Conservation (phyloP, 2,797 vertebrate genomes). For the Numenius phaeopus region DNA sequence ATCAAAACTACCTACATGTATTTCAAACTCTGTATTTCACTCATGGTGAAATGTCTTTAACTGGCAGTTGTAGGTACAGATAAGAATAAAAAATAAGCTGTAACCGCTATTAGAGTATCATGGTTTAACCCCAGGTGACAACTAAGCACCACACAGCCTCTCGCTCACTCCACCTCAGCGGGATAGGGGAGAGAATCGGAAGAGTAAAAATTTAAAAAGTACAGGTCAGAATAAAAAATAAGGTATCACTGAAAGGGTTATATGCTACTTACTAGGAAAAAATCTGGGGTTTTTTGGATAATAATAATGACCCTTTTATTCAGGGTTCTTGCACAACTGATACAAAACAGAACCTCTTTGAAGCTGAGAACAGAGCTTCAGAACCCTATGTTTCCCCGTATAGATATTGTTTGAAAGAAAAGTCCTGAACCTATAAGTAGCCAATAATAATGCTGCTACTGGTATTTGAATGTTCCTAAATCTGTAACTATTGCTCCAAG, state of each 20-base stretch:
- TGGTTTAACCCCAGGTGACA: not conserved
- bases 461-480: not conserved
- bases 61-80: not conserved
- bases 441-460: not conserved
- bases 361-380: not conserved
- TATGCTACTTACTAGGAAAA: not conserved
- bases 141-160: not conserved
- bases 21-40: not conserved
- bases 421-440: not conserved
- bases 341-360: not conserved
- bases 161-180: fast-evolving
- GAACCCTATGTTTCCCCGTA: not conserved
- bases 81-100: not conserved
- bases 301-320: not conserved
- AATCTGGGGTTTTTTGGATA: not conserved
- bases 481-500: not conserved
- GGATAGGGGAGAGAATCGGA: not conserved
- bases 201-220: not conserved
- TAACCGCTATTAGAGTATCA: not conserved
- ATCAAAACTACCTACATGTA: not conserved
- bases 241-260: not conserved
- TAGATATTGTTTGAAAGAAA: not conserved
- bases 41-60: not conserved
- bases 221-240: not conserved
- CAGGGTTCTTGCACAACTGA: not conserved